Conservation (phyloP, 2,888 invertebrate species). For the Rhabditophanes sp. region DNA sequence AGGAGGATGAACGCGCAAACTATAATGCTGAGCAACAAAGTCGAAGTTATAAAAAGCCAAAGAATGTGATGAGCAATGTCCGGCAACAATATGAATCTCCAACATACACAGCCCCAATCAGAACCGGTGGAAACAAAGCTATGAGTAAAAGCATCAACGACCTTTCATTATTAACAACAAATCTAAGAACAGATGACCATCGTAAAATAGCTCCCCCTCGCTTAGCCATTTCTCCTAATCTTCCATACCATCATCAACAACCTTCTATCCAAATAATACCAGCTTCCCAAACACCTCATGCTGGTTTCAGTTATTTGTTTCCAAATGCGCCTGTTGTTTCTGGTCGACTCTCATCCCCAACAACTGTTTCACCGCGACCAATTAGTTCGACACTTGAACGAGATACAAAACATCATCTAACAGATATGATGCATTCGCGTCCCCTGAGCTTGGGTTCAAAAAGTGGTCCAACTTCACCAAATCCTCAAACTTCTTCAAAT, state of each 20-base stretch:
- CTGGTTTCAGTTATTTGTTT: slow-evolving; percentile 33
- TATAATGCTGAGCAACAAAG: slow-evolving; percentile 7
- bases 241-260: too few relatives aligned
- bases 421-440: too few relatives aligned
- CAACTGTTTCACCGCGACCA: slow-evolving; percentile 2
- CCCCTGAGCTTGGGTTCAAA: too few relatives aligned
- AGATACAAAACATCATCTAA: too few relatives aligned
- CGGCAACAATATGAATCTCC: neutral
- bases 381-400: too few relatives aligned
- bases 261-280: neutral
- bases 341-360: too few relatives aligned
- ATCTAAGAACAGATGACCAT: too few relatives aligned
- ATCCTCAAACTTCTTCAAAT: too few relatives aligned
- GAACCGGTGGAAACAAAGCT: slow-evolving; percentile 10
- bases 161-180: slow-evolving; percentile 2
- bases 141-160: slow-evolving; percentile 10
- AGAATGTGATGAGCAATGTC: slow-evolving; percentile 2
- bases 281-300: slow-evolving; percentile 20
- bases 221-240: too few relatives aligned
- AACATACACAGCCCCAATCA: slow-evolving; percentile 2
- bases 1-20: too few relatives aligned
- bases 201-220: too few relatives aligned
- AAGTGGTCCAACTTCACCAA: too few relatives aligned
- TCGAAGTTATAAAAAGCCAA: slow-evolving; percentile 5
- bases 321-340: slow-evolving; percentile 30